Evolutionary conservation across 2,113 vertebrate species (phyloP), one percentile per base, ranked within the genome.

Genomic region (Nycticebus coucang): DNA sequence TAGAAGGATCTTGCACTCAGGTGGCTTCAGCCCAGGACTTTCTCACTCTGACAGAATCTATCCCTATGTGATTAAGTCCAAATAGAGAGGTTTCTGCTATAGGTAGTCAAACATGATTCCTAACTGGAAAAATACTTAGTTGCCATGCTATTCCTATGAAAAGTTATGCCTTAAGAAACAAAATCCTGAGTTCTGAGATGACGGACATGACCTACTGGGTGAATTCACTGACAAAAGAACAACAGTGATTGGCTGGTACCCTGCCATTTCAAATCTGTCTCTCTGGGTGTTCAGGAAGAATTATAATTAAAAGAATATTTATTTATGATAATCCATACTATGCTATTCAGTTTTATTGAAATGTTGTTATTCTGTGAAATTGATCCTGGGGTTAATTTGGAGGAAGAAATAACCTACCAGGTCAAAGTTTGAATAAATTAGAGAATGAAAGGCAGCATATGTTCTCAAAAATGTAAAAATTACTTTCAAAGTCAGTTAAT

Each of bases 351-450:
- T 77, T 91, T 82, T 95, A 79, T 95, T 93, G 87, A 97, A 83
- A 66, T 72, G 69, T 24, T 57, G 93, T 93, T 86, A 92, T 81
- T 95, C 74, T 66, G 79, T 0, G 64, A 96, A 96, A 95, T 12
- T 97, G 92, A 97, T 95, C 95, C 28, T 95, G 45, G 92, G 81
- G 45, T 71, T 96, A 97, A 96, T 96, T 97, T 98, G 71, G 87
- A 95, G 87, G 35, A 41, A 77, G 14, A 50, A 96, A 96, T 97
- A 82, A 59, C 90, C 97, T 98, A 28, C 60, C 22, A 53, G 97
- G 97, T 98, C 95, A 98, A 98, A 97, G 68, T 97, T 96, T 96
- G 96, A 98, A 98, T 98, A 91, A 97, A 97, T 97, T 94, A 97
- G 26, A 77, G 45, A 81, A 96, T 86, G 91, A 97, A 98, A 98